Base-by-base conservation (phyloP, 1,140 invertebrate genomes). In the Temnothorax longispinosus region DNA sequence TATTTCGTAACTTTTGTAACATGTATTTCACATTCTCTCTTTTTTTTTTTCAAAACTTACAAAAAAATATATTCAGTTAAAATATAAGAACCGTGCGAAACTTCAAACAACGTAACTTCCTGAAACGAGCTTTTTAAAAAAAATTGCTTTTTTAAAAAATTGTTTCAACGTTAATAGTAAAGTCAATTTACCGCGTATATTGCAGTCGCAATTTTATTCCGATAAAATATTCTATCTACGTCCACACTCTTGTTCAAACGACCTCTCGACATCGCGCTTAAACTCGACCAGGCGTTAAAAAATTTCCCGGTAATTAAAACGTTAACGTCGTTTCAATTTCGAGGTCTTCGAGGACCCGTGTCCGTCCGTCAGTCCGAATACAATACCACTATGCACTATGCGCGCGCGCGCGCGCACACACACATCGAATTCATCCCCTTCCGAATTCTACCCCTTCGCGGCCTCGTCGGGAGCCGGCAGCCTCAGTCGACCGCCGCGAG, bases 401-500 rank as follows among this genome's bases (percentile, higher is more conserved):
- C 27, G 27, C 27, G 27, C 27, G 27, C 27, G 27, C 27, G 27
- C 27, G 0, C 27, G 0, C 27, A 1, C 38, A 50, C 13, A 56
- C n/a, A 27, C 56, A 27, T 60, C 69, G 69, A 74, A 62, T 60
- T 75, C 54, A 13, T 50, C 38, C 56, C 10, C 27, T 47, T 35
- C 27, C 54, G 41, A 78, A 75, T 75, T 27, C 32, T 32, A 50
- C 56, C 80, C 56, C 54, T 84, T 74, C 50, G 41, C 2, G n/a
- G 54, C 69, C 69, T 84, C 13, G 67, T n/a, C 18, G 44, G 44
- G 60, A 85, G 56, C 60, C 81, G 58, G 64, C 82, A 90, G 78
- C 90, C 58, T 91, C 78, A 80, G 86, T 85, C 88, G 85, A 90
- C 86, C 90, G 67, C 80, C 87, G 87, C 85, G 88, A 87, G 84